These are phyloP conservation scores for Brachionichthys hirsutus DNA, from an alignment of 2,113 vertebrate species.

Conservation along the genomic window DNA sequence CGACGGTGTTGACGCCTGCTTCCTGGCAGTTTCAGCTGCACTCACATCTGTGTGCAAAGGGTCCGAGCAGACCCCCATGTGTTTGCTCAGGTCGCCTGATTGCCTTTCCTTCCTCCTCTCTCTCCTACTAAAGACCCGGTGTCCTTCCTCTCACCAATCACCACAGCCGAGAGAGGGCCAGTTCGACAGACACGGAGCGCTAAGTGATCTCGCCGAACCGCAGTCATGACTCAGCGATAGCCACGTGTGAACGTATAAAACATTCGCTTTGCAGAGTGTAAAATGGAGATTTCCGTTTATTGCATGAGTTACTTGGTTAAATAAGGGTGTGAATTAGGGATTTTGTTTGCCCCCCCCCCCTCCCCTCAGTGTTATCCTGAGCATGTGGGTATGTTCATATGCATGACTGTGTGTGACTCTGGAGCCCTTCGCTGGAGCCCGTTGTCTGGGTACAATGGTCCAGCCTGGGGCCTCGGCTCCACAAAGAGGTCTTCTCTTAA, in stretches of 20 bases:
- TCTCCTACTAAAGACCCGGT: conserved; percentile 74
- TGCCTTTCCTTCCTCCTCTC: conserved; percentile 83
- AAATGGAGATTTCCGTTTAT: background rate
- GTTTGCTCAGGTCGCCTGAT: conserved; percentile 81
- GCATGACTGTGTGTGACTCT: conserved; percentile 62
- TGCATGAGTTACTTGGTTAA: conserved; percentile 21
- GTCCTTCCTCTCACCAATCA: conserved; percentile 79
- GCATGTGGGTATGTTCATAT: conserved; percentile 50
- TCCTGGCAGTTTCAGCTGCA: conserved; percentile 81
- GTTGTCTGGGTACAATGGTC: conserved; percentile 69
- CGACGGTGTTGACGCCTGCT: conserved; percentile 73
- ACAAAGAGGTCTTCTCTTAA: conserved; percentile 77
- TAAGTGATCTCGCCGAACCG: conserved; percentile 29
- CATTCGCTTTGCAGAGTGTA: no score
- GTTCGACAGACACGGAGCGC: conserved; percentile 31
- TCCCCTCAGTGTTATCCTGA: conserved; percentile 16
- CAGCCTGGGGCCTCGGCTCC: conserved; percentile 65
- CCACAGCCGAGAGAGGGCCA: conserved; percentile 49
- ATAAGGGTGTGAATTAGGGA: conserved; percentile 35
- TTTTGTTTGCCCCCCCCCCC: conserved; percentile 21
- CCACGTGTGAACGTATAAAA: background rate
- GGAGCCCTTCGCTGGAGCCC: conserved; percentile 61
- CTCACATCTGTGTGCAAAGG: conserved; percentile 78
- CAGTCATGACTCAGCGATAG: conserved; percentile 52
- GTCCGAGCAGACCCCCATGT: conserved; percentile 71